Base-by-base conservation (phyloP, 1,140 invertebrate genomes). In the Calosoma granatense region DNA sequence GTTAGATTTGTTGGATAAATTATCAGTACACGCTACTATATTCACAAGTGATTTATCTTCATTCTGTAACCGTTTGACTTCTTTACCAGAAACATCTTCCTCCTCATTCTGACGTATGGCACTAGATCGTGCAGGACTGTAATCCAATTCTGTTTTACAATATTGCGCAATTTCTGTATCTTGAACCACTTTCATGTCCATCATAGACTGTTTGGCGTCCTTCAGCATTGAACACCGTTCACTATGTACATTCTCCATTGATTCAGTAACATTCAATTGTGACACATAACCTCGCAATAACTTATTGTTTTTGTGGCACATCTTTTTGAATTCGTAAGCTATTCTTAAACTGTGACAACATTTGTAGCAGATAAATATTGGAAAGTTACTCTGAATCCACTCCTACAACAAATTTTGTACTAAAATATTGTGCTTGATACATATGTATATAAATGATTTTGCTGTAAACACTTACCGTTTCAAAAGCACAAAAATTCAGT, bases 401-500 rank as follows among this genome's bases (percentile, higher is more conserved):
- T 47, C 41, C 41, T 47, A 17, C 17, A 47, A 47, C 15, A 47
- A 9, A 30, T 6, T 6, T 30, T 30, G 26, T 17, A 4, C 15
- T 4, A 47, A 47, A 11, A 47, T 12, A 6, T 12, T 47, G 9
- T 47, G 15, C 17, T 47, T 47, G 6, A 11, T 47, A 12, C 9
- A 47, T 47, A 30, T 30, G 6, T 17, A 47, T 47, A 47, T 11
- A 47, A 11, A 4, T 11, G 15, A 47, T 47, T 47, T 47, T 47
- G 41, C 41, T 4, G 9, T 47, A 4, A 11, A 12, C 4, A 4
- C 41, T 47, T 47, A 47, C 41, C 9, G 41, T 47, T 47, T 17
- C 41, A 47, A 47, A 47, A 12, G 41, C 41, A 47, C 41, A 47
- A 47, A 47, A 47, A 6, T 47, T 47, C 3, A 47, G 15, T 47